These are phyloP conservation scores for Hipposideros armiger DNA, from an alignment of 2,113 vertebrate genomes.

Conservation along the genomic window DNA sequence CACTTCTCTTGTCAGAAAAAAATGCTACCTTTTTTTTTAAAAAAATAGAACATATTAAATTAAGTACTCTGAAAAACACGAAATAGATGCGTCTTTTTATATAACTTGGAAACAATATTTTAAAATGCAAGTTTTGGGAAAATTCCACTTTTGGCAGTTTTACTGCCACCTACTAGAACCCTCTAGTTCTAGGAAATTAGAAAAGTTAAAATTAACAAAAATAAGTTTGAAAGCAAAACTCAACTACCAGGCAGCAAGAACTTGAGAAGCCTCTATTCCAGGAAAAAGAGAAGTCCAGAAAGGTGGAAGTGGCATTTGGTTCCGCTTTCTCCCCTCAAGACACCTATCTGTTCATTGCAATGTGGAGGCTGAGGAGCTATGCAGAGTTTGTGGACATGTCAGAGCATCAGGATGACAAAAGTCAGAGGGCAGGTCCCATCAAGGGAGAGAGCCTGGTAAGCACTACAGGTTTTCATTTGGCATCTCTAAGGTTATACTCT, in stretches of 20 bases:
- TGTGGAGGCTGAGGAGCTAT: not conserved
- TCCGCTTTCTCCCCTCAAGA: not conserved
- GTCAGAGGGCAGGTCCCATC: not conserved
- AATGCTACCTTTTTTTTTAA: not conserved
- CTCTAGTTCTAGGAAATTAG: not conserved
- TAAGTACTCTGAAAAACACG: not conserved
- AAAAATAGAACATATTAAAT: not conserved
- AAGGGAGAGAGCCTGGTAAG: not conserved
- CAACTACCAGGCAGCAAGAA: not conserved
- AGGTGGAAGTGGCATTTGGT: not conserved
- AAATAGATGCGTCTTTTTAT: not conserved
- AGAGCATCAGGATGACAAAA: rapidly evolving
- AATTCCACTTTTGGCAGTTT: not conserved
- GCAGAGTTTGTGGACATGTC: not conserved
- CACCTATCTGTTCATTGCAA: too few species aligned
- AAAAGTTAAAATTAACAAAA: not conserved
- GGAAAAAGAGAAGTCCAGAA: not conserved
- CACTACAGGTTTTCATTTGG: too few species aligned
- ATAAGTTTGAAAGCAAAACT: not conserved
- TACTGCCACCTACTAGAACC: not conserved
- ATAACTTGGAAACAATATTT: not conserved
- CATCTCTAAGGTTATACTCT: too few species aligned
- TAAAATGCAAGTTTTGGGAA: not conserved
- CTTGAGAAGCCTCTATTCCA: not conserved
- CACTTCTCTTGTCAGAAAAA: not conserved